Evolutionary conservation across 1,140 invertebrate species (phyloP).

Genomic region (Ceratosolen solmsi): DNA sequence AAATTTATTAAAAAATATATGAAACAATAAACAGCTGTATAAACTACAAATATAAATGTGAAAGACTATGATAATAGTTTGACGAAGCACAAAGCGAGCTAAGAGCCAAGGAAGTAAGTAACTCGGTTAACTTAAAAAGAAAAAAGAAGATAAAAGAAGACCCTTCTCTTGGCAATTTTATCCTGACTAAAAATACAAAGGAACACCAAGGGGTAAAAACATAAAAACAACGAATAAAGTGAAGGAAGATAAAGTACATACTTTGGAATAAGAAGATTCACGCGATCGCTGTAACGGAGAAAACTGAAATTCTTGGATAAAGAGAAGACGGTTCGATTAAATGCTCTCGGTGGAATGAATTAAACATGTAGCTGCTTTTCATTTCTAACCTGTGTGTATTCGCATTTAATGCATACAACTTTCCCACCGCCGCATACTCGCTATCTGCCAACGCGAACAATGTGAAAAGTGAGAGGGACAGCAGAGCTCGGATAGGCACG

Average conservation of each 20-base stretch:
- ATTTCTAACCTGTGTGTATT: not conserved
- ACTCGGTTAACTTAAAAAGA: slow-evolving; percentile 41
- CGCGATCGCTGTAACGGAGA: slow-evolving; percentile 34
- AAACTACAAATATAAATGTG: slow-evolving; percentile 45
- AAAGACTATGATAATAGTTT: slow-evolving; percentile 41
- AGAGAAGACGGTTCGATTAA: slow-evolving; percentile 47
- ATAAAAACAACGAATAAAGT: not conserved
- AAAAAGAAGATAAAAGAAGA: slow-evolving; percentile 33
- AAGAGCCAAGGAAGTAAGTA: slow-evolving; percentile 46
- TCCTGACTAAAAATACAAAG: not conserved
- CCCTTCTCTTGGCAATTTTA: slow-evolving; percentile 9
- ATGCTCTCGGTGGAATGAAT: slow-evolving; percentile 58
- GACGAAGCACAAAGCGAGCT: slow-evolving; percentile 34
- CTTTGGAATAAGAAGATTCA: slow-evolving; percentile 49
- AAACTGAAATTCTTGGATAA: slow-evolving; percentile 40
- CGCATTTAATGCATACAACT: not conserved
- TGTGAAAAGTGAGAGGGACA: not conserved
- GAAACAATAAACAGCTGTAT: slow-evolving; percentile 32
- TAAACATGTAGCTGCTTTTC: slow-evolving; percentile 56
- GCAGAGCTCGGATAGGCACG: slow-evolving; percentile 43
- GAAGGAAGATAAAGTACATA: not conserved
- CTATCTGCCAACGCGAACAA: slow-evolving; percentile 21
- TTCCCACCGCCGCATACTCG: slow-evolving; percentile 15
- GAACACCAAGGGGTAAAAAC: not conserved
- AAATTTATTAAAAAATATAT: not conserved